Evolutionary conservation across 2,797 vertebrate species (phyloP).

Genomic region (Aphelocoma californica): DNA sequence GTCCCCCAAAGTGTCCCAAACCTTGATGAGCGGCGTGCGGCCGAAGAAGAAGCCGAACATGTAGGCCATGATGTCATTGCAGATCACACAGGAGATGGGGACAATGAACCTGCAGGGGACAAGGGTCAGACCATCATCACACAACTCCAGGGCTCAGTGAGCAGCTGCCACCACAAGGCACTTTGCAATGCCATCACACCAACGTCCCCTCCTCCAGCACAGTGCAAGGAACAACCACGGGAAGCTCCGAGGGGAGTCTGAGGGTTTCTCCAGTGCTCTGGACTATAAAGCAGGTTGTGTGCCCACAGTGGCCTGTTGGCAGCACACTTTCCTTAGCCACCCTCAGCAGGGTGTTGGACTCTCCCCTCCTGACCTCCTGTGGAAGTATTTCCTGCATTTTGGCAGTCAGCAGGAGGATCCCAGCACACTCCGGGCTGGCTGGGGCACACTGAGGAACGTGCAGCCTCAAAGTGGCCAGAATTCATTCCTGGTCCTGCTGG

Average conservation of each 20-base stretch:
- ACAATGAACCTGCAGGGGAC: conserved; percentile 90
- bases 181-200: background rate
- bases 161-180: background rate
- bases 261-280: background rate
- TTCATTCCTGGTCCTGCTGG: background rate
- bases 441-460: background rate
- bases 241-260: background rate
- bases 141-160: background rate
- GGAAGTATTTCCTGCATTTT: background rate
- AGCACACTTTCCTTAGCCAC: background rate
- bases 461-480: background rate
- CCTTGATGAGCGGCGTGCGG: conserved; percentile 97
- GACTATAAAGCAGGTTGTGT: too few relatives aligned
- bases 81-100: conserved; percentile 98
- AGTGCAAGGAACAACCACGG: background rate
- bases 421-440: background rate
- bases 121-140: background rate
- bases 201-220: background rate
- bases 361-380: rapidly evolving
- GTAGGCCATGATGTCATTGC: conserved; percentile 99
- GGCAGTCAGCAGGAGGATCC: background rate
- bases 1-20: background rate
- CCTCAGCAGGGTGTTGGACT: background rate
- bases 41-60: conserved; percentile 99
- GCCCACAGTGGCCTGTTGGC: background rate